Evolutionary conservation across 1,140 invertebrate species (phyloP).

Genomic region (Drosophila eugracilis): DNA sequence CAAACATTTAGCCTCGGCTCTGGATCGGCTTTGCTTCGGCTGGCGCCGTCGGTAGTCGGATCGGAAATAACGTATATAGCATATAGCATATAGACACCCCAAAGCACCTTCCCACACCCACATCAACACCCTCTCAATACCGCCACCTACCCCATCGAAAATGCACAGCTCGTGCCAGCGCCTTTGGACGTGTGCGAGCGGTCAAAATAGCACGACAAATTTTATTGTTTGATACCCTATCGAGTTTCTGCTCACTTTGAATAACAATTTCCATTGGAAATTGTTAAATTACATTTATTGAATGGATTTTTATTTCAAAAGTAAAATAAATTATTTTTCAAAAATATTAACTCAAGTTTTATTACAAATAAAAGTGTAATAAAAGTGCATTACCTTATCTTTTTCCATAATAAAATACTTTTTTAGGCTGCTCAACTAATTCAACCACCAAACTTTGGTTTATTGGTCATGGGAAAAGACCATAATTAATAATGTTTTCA

Average conservation of each 20-base stretch:
- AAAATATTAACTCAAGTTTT: too few relatives aligned
- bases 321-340: too few relatives aligned
- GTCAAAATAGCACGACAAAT: constrained; percentile 22
- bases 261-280: neutral
- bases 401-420: too few relatives aligned
- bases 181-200: constrained; percentile 33
- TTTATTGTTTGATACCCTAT: constrained; percentile 49
- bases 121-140: too few relatives aligned
- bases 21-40: constrained; percentile 38
- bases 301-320: neutral
- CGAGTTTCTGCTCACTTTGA: neutral
- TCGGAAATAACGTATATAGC: constrained; percentile 18
- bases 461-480: too few relatives aligned
- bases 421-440: too few relatives aligned
- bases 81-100: constrained; percentile 5
- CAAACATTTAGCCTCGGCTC: constrained; percentile 32
- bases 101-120: neutral
- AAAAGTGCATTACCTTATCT: too few relatives aligned
- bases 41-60: constrained; percentile 38
- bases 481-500: too few relatives aligned
- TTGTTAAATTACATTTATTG: neutral
- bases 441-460: too few relatives aligned
- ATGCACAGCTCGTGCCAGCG: constrained; percentile 55
- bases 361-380: too few relatives aligned
- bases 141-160: constrained; percentile 31